phyloP scores from a whole-genome alignment of 2,888 invertebrate genomes.

The Aporophyla lueneburgensis region DNA sequence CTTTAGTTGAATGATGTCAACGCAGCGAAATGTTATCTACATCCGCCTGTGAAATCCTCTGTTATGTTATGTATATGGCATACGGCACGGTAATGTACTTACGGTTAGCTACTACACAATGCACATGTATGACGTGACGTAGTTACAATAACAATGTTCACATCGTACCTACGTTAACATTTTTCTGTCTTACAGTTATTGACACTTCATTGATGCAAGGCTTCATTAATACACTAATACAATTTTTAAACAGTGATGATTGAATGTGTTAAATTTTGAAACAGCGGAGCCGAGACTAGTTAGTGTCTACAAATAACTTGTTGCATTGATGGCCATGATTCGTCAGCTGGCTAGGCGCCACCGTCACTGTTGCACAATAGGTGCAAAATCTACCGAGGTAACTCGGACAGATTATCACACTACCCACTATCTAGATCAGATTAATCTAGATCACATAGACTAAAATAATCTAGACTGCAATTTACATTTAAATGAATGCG shows the following conservation, averaged over 20 bases:
- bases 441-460: constrained; percentile 42
- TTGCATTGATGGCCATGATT: constrained; percentile 76
- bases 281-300: constrained; percentile 59
- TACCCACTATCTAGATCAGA: constrained; percentile 40
- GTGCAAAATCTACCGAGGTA: constrained; percentile 53
- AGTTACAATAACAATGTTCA: constrained; percentile 6
- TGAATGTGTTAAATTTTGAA: constrained; percentile 52
- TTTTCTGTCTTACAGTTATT: background rate
- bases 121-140: constrained; percentile 26
- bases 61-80: constrained; percentile 68
- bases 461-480: constrained; percentile 39
- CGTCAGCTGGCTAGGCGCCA: constrained; percentile 80
- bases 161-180: constrained; percentile 1
- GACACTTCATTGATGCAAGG: background rate
- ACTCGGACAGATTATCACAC: constrained; percentile 50
- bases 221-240: background rate
- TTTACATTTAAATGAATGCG: constrained; percentile 36
- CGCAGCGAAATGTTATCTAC: constrained; percentile 85
- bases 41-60: constrained; percentile 81
- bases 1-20: constrained; percentile 79
- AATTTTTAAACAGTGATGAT: constrained; percentile 28
- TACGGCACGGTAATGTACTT: constrained; percentile 51
- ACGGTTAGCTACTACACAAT: constrained; percentile 40
- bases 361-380: constrained; percentile 73
- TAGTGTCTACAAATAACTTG: constrained; percentile 75